Base-by-base conservation (phyloP, 2,113 vertebrate genomes). In the Neotragus pygmaeus region DNA sequence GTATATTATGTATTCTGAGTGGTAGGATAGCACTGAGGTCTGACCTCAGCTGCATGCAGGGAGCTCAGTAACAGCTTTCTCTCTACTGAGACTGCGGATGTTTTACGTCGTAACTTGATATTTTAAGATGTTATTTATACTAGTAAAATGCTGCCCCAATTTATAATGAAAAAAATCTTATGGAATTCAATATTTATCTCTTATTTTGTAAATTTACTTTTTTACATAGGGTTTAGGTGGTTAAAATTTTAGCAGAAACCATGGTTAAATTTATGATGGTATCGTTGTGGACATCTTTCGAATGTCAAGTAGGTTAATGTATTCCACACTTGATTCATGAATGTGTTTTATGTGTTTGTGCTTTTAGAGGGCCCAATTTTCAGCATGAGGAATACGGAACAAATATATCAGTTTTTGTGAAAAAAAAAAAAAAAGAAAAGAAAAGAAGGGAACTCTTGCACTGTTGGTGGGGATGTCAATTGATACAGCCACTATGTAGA, bases 41-140 rank as follows among this genome's bases (percentile, higher is more conserved):
- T 47, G 23, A 39, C 4, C 43, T 10, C 30, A 45, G 70, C 60
- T 91, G 0, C 8, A 2, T 1, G 14, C 7, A 12, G 11, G 25
- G 25, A 13, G 21, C 21, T 30, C 2, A 21, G 23, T 5, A 21
- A 39, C 13, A 8, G 13, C 5, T 19, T 28, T 5, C 33, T 17
- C 2, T 23, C 28, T 19, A 30, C 23, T 3, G 4, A 77, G 49
- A 55, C 7, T 7, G 6, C 7, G 3, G 8, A 2, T 49, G 33
- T 23, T 92, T 70, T 33, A 51, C 66, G 58, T 82, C 51, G 27
- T n/a, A 57, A 75, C 13, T 84, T 85, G 53, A 30, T 70, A 33
- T 73, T 27, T 78, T 55, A 90, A 33, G 12, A 27, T 85, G 33
- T 36, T 28, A 23, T 86, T 97, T 57, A 39, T 30, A 39, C 17